Conservation (phyloP, 1,140 invertebrate species). For the Drosophila azteca region DNA sequence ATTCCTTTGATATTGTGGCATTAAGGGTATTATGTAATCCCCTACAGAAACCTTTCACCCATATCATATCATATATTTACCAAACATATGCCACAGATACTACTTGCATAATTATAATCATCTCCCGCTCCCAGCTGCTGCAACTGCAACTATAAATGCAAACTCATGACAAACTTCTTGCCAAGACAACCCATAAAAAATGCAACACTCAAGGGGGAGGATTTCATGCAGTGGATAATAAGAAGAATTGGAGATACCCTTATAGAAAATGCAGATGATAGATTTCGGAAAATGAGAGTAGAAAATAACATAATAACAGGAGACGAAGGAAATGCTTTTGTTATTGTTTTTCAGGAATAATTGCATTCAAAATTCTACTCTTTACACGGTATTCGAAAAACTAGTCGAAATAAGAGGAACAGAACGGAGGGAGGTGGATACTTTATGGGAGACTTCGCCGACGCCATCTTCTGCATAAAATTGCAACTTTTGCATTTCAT, state of each 20-base stretch:
- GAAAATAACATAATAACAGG: not conserved
- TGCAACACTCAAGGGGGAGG: constrained; percentile 15
- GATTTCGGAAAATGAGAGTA: not conserved
- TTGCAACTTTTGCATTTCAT: constrained; percentile 75
- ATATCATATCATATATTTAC: constrained; percentile 49
- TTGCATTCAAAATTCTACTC: too few relatives aligned
- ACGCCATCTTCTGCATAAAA: constrained; percentile 48
- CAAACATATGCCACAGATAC: constrained; percentile 38
- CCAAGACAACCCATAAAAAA: constrained; percentile 38
- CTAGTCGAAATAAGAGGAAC: not conserved
- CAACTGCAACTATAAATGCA: constrained; percentile 19
- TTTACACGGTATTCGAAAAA: not conserved
- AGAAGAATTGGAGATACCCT: constrained; percentile 24
- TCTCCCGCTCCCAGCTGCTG: constrained; percentile 26
- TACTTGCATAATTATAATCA: constrained; percentile 55
- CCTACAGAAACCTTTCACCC: constrained; percentile 22
- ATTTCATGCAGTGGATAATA: too few relatives aligned
- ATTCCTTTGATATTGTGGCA: not conserved
- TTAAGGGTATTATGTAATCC: too few relatives aligned
- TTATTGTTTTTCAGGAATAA: not conserved
- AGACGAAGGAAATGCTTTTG: not conserved
- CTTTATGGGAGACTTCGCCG: constrained; percentile 2
- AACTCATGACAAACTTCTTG: constrained; percentile 47
- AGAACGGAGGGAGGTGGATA: not conserved
- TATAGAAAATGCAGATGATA: not conserved